Evolutionary conservation across 2,797 vertebrate genomes (phyloP).

Genomic region (Uromys caudimaculatus): DNA sequence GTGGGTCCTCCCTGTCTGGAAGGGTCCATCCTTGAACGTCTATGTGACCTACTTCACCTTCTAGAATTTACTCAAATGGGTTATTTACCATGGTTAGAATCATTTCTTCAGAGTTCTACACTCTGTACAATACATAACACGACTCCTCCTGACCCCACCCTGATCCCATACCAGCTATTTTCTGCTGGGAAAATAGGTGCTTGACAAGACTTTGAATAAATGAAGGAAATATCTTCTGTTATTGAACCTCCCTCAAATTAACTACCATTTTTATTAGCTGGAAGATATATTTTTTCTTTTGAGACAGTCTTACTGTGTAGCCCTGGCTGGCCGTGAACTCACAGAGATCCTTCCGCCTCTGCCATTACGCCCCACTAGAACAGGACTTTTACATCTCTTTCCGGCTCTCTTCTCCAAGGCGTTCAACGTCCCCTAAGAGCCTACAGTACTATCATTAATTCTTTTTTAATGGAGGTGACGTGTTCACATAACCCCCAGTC

Average conservation of each 20-base stretch:
- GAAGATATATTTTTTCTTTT: neutral
- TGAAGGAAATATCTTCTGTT: neutral
- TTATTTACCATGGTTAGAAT: neutral
- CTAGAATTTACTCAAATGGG: neutral
- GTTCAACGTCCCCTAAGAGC: neutral
- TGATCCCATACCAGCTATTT: neutral
- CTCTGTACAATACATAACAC: neutral
- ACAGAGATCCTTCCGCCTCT: neutral
- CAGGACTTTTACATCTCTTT: too few relatives aligned
- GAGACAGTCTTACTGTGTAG: neutral
- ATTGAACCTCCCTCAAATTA: neutral
- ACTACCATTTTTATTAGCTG: neutral
- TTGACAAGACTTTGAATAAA: neutral
- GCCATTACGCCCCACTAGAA: neutral
- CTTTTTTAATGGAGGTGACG: neutral
- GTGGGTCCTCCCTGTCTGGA: neutral
- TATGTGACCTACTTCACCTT: neutral
- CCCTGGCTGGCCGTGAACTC: neutral
- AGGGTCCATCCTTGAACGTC: neutral
- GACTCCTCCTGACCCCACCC: too few relatives aligned
- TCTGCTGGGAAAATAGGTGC: neutral
- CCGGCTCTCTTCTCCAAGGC: neutral
- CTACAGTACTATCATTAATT: neutral
- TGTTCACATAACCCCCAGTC: neutral
- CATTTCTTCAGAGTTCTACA: neutral